phyloP scores from a whole-genome alignment of 2,113 vertebrate species.

The Grammatotria lemairii region DNA sequence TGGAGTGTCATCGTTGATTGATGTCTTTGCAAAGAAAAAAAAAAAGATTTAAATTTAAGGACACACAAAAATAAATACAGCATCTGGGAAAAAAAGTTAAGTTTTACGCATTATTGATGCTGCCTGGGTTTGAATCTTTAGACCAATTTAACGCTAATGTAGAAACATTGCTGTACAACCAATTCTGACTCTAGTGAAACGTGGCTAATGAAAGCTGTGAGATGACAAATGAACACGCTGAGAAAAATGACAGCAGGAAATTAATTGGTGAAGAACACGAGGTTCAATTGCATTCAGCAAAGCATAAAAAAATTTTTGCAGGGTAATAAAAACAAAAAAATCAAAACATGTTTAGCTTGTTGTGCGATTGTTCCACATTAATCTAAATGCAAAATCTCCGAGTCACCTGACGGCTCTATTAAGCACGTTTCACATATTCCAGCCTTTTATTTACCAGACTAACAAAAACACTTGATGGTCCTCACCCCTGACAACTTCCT shows the following conservation, averaged over 20 bases:
- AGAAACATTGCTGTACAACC: background rate
- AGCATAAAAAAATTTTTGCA: background rate
- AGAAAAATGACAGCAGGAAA: conserved; percentile 38
- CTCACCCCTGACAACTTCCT: conserved; percentile 96
- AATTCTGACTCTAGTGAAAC: conserved; percentile 8
- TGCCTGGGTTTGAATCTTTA: background rate
- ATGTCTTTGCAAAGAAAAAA: background rate
- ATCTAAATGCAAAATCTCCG: background rate
- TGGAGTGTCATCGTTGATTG: background rate
- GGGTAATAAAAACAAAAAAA: background rate
- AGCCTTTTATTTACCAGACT: background rate
- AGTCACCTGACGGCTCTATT: background rate
- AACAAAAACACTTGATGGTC: background rate
- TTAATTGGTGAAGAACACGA: background rate
- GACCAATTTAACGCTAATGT: background rate
- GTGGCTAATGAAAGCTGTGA: conserved; percentile 25
- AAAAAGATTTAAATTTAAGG: background rate
- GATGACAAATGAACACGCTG: conserved; percentile 31
- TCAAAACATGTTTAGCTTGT: background rate
- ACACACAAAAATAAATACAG: background rate
- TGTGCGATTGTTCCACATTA: background rate
- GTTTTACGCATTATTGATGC: background rate
- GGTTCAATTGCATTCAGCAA: background rate
- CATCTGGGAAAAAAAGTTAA: background rate
- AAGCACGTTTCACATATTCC: background rate